These are phyloP conservation scores for Cerceris rybyensis DNA, from an alignment of 2,888 invertebrate genomes.

Conservation along the genomic window DNA sequence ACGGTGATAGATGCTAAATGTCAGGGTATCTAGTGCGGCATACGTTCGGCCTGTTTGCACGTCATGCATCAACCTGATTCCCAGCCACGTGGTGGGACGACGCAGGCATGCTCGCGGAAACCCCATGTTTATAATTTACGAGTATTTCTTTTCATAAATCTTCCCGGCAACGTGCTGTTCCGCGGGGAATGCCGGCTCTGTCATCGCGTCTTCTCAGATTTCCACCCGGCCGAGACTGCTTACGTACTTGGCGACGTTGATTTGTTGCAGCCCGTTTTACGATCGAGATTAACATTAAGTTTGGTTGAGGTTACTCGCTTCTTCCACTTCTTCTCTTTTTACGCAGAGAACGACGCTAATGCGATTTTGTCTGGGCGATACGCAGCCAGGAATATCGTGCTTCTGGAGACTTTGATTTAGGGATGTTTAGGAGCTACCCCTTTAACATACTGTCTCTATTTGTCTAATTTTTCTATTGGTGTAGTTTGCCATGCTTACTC, in stretches of 20 bases:
- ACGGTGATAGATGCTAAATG: constrained; percentile 63
- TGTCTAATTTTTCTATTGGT: too few relatives aligned
- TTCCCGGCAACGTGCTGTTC: constrained; percentile 48
- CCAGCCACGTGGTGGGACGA: constrained; percentile 20
- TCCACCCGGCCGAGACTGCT: constrained; percentile 15
- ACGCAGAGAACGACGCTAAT: too few relatives aligned
- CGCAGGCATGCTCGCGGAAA: constrained; percentile 39
- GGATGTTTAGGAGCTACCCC: too few relatives aligned
- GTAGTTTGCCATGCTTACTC: too few relatives aligned
- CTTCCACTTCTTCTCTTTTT: too few relatives aligned
- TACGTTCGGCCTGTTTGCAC: constrained; percentile 33
- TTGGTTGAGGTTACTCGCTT: neutral
- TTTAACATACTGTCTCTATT: too few relatives aligned
- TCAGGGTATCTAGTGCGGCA: constrained; percentile 36
- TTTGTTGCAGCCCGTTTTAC: constrained; percentile 2
- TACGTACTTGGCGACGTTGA: constrained; percentile 10
- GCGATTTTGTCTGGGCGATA: too few relatives aligned
- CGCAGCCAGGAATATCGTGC: too few relatives aligned
- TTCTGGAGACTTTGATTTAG: too few relatives aligned
- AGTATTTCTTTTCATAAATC: constrained; percentile 72
- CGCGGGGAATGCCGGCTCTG: constrained; percentile 46
- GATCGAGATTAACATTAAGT: constrained; percentile 3
- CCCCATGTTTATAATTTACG: constrained; percentile 69
- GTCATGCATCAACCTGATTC: constrained; percentile 57
- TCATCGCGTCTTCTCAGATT: constrained; percentile 54